Base-by-base conservation (phyloP, 1,140 invertebrate species). In the Papilio xuthus region DNA sequence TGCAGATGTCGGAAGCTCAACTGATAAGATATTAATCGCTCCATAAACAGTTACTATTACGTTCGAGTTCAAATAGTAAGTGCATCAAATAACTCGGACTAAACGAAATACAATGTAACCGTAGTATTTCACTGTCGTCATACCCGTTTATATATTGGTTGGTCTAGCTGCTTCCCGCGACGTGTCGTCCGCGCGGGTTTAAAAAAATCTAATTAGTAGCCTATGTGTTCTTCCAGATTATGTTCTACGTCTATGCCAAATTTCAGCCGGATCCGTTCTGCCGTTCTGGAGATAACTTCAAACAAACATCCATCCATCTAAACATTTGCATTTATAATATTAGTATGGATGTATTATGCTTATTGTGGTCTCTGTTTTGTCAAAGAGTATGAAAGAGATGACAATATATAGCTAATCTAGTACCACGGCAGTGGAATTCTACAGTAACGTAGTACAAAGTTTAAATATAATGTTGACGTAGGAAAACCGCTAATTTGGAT, bases 1-100 rank as follows among this genome's bases (percentile, higher is more conserved):
- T 72, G 42, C 13, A 47, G 41, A 72, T 72, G 70, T 26, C 42
- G 20, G 20, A 72, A 72, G 70, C 70, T 26, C 12, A 44, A 47
- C 70, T 50, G 42, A 72, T 26, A 44, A 72, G 41, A 6, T 15
- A 44, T 71, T 71, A 12, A 71, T 71, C 41, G 37, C 37, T 20
- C 47, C 26, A 42, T 23, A 72, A 47, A 72, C 42, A 44, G 23
- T n/a, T 41, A n/a, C 13, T 37, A 28, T 26, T 47, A 20, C 37
- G n/a, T 73, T 50, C 41, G 13, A 23, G 69, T 42, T 23, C 32
- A 37, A 67, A 28, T 67, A 67, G n/a, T 23, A 56, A 67, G 60
- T 67, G 60, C 60, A 63, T 28, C 60, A 63, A 63, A 63, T 63
- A 67, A 26, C 23, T 20, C 56, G 10, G 56, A 26, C 3, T 28